phyloP scores from a whole-genome alignment of 1,140 invertebrate species.

The Drosophila albomicans region DNA sequence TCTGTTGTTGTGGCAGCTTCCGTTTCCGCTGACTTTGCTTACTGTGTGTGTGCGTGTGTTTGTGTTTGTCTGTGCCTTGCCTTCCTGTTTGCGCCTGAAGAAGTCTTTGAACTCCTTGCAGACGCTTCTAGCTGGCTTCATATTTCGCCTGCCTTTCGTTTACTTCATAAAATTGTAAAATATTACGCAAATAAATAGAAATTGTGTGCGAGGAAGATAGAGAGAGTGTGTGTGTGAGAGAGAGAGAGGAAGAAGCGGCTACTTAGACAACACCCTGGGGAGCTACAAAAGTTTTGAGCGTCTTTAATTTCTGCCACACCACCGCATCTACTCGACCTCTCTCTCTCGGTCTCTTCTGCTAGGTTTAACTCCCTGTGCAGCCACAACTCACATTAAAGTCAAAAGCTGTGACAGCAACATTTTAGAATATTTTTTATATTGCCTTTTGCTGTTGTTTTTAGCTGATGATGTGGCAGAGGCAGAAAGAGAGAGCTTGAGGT shows the following conservation, averaged over 20 bases:
- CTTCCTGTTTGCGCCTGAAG: slow-evolving; percentile 72
- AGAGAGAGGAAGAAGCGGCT: slow-evolving; percentile 40
- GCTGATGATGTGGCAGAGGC: slow-evolving; percentile 5
- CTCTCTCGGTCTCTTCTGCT: not conserved
- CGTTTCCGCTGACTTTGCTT: slow-evolving; percentile 61
- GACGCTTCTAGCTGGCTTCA: slow-evolving; percentile 35
- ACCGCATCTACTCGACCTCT: not conserved
- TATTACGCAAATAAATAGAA: slow-evolving; percentile 80
- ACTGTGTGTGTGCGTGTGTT: slow-evolving; percentile 26
- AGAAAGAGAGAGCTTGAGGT: not conserved
- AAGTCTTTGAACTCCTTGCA: slow-evolving; percentile 48
- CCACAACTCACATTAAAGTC: slow-evolving; percentile 73
- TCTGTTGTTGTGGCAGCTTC: slow-evolving; percentile 68
- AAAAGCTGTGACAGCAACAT: slow-evolving; percentile 64
- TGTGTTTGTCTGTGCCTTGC: slow-evolving; percentile 37
- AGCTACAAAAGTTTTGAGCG: slow-evolving; percentile 36
- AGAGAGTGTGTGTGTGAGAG: slow-evolving; percentile 5
- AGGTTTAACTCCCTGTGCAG: not conserved
- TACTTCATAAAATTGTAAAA: slow-evolving; percentile 81
- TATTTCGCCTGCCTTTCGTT: slow-evolving; percentile 68
- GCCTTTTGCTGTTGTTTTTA: slow-evolving; percentile 18
- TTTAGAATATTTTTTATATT: slow-evolving; percentile 15
- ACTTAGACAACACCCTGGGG: slow-evolving; percentile 60
- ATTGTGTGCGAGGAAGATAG: slow-evolving; percentile 28
- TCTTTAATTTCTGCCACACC: slow-evolving; percentile 64